These are phyloP conservation scores for Megaceryle torquata DNA, from an alignment of 2,113 vertebrate genomes.

Conservation along the genomic window DNA sequence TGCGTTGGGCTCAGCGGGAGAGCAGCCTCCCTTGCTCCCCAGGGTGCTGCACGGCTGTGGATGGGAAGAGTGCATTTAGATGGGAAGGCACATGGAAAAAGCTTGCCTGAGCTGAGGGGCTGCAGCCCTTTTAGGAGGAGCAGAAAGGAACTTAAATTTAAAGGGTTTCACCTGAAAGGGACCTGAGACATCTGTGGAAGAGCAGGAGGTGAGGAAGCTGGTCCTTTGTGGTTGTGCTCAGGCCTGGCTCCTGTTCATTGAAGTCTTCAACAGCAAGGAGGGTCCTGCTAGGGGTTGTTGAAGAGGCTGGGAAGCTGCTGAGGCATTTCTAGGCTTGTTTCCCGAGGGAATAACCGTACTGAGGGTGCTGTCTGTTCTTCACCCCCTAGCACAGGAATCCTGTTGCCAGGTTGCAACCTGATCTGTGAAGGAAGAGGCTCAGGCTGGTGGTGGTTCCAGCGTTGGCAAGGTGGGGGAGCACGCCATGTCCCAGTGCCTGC, in stretches of 20 bases:
- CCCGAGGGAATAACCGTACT: accelerated
- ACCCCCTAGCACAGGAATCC: accelerated
- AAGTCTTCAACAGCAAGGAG: neutral
- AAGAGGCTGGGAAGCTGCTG: neutral
- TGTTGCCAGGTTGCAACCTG: neutral
- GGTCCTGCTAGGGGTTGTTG: neutral
- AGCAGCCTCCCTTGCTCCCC: neutral
- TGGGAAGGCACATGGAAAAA: neutral
- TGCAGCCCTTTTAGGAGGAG: neutral
- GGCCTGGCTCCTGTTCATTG: neutral
- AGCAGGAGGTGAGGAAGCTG: neutral
- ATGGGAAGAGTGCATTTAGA: neutral
- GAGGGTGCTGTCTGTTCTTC: neutral
- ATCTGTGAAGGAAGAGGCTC: neutral
- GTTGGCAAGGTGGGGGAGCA: neutral
- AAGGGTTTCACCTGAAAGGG: neutral
- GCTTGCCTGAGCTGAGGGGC: neutral
- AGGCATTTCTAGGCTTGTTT: neutral
- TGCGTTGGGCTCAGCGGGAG: accelerated
- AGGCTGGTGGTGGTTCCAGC: neutral
- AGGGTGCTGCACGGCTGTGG: accelerated
- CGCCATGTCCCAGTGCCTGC: accelerated
- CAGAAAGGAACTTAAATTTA: neutral
- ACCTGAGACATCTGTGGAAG: neutral
- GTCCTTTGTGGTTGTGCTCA: neutral